phyloP scores from a whole-genome alignment of 2,888 invertebrate species.

The Patella pellucida region DNA sequence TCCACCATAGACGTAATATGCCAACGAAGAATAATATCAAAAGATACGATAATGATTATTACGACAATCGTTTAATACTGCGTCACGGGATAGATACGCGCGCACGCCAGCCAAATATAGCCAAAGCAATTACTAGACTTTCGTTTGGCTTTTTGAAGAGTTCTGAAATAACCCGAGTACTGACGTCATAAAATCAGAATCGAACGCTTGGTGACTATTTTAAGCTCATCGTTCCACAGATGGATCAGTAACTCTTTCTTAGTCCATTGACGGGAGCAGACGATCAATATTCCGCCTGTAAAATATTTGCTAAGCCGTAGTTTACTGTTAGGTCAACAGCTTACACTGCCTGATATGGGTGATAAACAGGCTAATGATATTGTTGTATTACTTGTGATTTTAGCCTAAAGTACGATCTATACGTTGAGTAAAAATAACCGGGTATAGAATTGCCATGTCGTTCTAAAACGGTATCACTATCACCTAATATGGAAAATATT shows the following conservation, averaged over 20 bases:
- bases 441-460: too few relatives aligned
- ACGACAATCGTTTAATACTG: not conserved
- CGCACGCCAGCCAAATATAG: constrained; percentile 4
- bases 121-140: constrained; percentile 7
- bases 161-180: constrained; percentile 5
- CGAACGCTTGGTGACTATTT: constrained; percentile 5
- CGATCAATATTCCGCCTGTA: not conserved
- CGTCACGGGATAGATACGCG: not conserved
- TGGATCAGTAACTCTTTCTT: not conserved
- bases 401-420: too few relatives aligned
- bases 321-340: too few relatives aligned
- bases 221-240: not conserved
- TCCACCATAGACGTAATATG: not conserved
- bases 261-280: not conserved
- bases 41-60: constrained; percentile 1
- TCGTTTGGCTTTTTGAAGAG: not conserved
- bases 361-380: too few relatives aligned
- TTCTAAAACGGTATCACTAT: too few relatives aligned
- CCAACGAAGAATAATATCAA: constrained; percentile 1
- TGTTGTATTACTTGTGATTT: too few relatives aligned
- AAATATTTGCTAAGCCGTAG: too few relatives aligned
- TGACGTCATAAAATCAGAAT: constrained; percentile 5
- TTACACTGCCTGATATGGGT: too few relatives aligned
- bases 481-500: too few relatives aligned
- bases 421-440: too few relatives aligned